Base-by-base conservation (phyloP, 2,888 invertebrate genomes). In the Cataglyphis livida region DNA sequence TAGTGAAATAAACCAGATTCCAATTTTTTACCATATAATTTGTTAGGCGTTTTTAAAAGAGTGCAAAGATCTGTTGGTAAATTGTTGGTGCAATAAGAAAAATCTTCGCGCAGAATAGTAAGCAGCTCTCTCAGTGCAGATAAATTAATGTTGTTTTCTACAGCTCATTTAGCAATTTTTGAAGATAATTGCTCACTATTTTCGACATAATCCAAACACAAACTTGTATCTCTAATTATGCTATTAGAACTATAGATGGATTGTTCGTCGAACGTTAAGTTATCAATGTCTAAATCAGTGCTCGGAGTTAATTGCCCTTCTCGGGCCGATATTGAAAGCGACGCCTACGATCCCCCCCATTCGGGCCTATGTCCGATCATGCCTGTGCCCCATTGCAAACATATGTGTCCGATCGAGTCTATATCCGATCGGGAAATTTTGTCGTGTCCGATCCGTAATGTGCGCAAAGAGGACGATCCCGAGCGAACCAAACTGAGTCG, bases 51-150 rank as follows among this genome's bases (percentile, higher is more conserved):
- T 51, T 75, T 83, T 61, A 85, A 83, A 75, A 85, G 75, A n/a
- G 83, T 75, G 51, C 78, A 74, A 54, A 78, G 83, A 62, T 85
- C 85, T 76, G 71, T 68, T 28, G 81, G 85, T 61, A 84, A 78
- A 66, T 66, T 48, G 15, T 51, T 68, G 28, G 3, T n/a, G 51
- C 68, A 51, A 68, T n/a, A 68, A 68, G n/a, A 68, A 68, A 51
- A 18, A 68, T 68, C 51, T 51, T 68, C n/a, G 68, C 68, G 68
- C 48, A 68, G 10, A 68, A 68, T 51, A 51, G n/a, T 70, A 51
- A 70, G 70, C 70, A 54, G 35, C 35, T 70, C 1, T 70, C 35
- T 35, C 35, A 70, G 15, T 70, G 54, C 35, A 70, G 35, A 70
- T 3, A 70, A 70, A 51, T 21, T 54, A 70, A 54, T 35, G 12